A percentile compares a stretch with the other conserved stretches of the same genome.
Evolutionary conservation across 1,140 invertebrate species (phyloP).

Genomic region (Mizuhopecten yessoensis): DNA sequence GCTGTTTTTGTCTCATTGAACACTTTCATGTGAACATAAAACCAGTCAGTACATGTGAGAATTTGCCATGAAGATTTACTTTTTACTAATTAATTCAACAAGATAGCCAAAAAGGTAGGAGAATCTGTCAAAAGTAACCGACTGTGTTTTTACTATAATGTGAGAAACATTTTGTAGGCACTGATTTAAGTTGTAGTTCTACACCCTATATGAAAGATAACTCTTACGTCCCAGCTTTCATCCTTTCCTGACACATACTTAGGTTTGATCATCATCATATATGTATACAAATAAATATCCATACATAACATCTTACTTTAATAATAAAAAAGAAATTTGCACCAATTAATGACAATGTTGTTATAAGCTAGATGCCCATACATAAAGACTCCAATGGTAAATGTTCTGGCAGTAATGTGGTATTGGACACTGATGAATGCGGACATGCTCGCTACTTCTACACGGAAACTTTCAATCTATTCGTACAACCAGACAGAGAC

Average conservation of each 20-base stretch:
- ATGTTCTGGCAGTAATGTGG: background rate
- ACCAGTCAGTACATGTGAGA: too few species aligned
- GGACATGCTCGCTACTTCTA: background rate
- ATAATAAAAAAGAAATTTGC: conserved; percentile 6
- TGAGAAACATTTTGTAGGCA: too few species aligned
- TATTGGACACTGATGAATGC: background rate
- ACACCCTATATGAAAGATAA: conserved; percentile 5
- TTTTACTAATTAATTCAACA: too few species aligned
- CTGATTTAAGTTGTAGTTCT: background rate
- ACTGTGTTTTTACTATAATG: too few species aligned
- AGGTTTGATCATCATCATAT: background rate
- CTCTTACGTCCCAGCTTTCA: background rate
- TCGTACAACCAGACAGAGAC: background rate
- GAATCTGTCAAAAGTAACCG: too few species aligned
- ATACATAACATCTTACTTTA: background rate
- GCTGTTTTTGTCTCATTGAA: too few species aligned
- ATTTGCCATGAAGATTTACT: too few species aligned
- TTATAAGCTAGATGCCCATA: background rate
- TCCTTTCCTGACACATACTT: background rate
- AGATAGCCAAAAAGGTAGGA: too few species aligned
- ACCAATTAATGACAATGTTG: conserved; percentile 21
- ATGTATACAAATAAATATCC: background rate
- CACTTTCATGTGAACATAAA: too few species aligned
- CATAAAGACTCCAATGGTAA: background rate
- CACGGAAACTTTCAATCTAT: background rate